phyloP scores from a whole-genome alignment of 2,113 vertebrate species.

The Rattus norvegicus region DNA sequence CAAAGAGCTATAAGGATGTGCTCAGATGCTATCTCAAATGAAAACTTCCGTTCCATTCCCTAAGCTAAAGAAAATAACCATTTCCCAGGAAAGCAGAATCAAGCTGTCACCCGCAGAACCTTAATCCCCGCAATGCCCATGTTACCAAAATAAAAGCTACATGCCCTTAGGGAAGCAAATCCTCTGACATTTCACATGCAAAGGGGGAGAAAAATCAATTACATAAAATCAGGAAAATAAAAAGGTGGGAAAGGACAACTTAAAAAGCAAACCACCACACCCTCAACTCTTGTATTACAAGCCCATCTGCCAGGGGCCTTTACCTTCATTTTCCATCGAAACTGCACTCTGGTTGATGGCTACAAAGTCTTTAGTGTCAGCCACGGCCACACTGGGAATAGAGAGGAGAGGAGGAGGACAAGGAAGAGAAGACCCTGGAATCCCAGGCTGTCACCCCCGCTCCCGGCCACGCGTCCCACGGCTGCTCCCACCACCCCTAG shows the following conservation, averaged over 20 bases:
- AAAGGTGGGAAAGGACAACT: constrained; percentile 36
- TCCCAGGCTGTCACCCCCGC: constrained; percentile 84
- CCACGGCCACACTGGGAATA: constrained; percentile 82
- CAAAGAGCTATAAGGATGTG: background rate
- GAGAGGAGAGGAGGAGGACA: constrained; percentile 73
- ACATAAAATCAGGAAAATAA: constrained; percentile 26
- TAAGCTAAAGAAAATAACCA: constrained; percentile 41
- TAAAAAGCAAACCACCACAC: constrained; percentile 74
- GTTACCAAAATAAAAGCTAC: background rate
- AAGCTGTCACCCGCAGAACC: constrained; percentile 18
- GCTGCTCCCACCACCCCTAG: constrained; percentile 85
- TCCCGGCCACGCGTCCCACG: constrained; percentile 77
- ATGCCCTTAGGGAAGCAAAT: constrained; percentile 4
- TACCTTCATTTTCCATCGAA: constrained; percentile 92
- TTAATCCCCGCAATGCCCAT: constrained; percentile 13
- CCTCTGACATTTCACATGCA: background rate
- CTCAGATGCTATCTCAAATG: constrained; percentile 48
- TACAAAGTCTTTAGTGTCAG: constrained; percentile 85
- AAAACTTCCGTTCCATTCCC: constrained; percentile 67
- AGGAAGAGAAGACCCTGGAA: constrained; percentile 83
- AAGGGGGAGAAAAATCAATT: background rate
- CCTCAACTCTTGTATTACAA: constrained; percentile 68
- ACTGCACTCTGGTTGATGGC: constrained; percentile 84
- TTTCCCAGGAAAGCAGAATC: constrained; percentile 43
- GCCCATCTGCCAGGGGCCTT: constrained; percentile 76